phyloP scores from a whole-genome alignment of 2,113 vertebrate genomes.

The Albula goreensis region DNA sequence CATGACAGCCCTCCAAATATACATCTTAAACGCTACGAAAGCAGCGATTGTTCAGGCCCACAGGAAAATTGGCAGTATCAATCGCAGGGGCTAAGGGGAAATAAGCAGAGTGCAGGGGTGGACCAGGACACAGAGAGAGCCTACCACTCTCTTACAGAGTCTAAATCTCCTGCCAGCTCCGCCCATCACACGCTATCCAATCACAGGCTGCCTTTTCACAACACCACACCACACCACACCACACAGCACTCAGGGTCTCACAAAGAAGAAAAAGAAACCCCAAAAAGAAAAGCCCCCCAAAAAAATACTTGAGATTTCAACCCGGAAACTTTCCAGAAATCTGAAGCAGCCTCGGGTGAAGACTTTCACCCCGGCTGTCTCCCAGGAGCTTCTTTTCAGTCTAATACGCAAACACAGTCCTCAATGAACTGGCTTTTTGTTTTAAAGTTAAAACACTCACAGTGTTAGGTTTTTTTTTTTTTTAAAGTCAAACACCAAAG shows the following conservation, averaged over 20 bases:
- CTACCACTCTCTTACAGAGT: not conserved
- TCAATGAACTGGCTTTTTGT: not conserved
- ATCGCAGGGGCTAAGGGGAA: not conserved
- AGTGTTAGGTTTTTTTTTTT: not conserved
- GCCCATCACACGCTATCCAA: not conserved
- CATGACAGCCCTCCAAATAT: not conserved
- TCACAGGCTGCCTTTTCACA: not conserved
- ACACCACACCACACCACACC: conserved; percentile 7
- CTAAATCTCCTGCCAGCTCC: not conserved
- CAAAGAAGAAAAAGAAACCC: not conserved
- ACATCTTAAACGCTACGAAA: not conserved
- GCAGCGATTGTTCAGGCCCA: not conserved
- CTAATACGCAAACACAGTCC: not conserved
- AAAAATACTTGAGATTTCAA: too few species aligned
- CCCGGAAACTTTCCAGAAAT: not conserved
- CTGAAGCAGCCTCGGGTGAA: not conserved
- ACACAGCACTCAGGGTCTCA: not conserved
- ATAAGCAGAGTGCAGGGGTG: not conserved
- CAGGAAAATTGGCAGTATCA: not conserved
- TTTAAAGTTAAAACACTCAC: not conserved
- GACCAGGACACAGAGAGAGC: not conserved
- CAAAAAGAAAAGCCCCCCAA: too few species aligned
- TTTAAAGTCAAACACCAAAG: not conserved
- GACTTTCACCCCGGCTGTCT: not conserved
- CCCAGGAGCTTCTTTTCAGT: not conserved